Conservation (phyloP, 2,888 invertebrate genomes). For the Spisula solida region DNA sequence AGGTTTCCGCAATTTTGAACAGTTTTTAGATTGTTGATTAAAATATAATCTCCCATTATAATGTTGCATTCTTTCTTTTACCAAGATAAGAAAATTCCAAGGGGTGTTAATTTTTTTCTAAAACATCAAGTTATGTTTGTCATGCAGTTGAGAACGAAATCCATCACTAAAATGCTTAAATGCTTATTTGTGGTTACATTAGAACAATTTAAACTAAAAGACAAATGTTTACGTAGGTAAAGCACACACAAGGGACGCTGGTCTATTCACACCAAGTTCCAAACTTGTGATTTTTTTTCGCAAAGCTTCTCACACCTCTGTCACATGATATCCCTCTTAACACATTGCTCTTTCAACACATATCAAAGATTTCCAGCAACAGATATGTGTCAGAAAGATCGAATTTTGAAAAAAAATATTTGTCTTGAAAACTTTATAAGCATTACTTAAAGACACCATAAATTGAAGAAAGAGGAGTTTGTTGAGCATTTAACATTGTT, state of each 20-base stretch:
- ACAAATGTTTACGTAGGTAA: constrained; percentile 62
- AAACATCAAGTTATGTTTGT: constrained; percentile 34
- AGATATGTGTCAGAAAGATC: neutral
- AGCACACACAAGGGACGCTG: constrained; percentile 49
- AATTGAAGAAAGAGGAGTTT: neutral
- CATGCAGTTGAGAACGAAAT: constrained; percentile 18
- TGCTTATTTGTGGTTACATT: constrained; percentile 45
- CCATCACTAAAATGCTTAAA: constrained; percentile 33
- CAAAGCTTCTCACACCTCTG: neutral
- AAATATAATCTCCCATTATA: constrained; percentile 66
- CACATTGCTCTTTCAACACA: neutral
- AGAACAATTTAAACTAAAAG: constrained; percentile 59
- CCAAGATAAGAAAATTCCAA: constrained; percentile 51
- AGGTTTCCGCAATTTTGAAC: constrained; percentile 72
- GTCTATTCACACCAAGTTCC: constrained; percentile 8
- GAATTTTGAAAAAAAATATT: constrained; percentile 14
- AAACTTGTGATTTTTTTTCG: constrained; percentile 30
- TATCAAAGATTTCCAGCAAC: neutral
- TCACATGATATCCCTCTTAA: neutral
- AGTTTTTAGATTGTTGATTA: constrained; percentile 72
- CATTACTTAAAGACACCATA: constrained; percentile 24
- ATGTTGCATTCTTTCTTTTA: constrained; percentile 49
- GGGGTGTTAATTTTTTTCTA: constrained; percentile 55
- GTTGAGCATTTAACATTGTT: neutral
- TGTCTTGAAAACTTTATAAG: constrained; percentile 21